phyloP scores from a whole-genome alignment of 2,797 vertebrate species.

The Siniperca obscura region DNA sequence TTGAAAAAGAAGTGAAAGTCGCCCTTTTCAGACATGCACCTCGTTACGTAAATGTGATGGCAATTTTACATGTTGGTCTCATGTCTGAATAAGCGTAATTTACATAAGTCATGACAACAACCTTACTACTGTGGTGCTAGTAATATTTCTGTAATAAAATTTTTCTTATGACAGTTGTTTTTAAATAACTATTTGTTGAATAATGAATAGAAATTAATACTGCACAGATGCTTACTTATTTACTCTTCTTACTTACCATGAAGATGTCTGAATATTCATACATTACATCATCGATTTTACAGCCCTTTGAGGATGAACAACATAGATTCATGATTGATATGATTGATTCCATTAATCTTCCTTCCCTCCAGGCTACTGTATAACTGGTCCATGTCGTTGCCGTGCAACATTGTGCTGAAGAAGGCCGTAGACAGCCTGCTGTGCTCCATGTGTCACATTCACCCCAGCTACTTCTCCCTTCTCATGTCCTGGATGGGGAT shows the following conservation, averaged over 20 bases:
- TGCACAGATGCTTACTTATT: not conserved
- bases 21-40: too few species aligned
- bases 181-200: not conserved
- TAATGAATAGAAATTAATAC: not conserved
- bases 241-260: not conserved
- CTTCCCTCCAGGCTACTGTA: conserved; percentile 88
- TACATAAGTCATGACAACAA: not conserved
- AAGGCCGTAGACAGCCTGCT: conserved; percentile 98
- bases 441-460: conserved; percentile 98
- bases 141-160: not conserved
- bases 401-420: conserved; percentile 97
- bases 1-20: not conserved
- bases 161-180: not conserved
- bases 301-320: not conserved
- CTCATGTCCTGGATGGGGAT: conserved; percentile 99
- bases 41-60: too few species aligned
- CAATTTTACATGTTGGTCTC: not conserved
- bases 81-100: not conserved
- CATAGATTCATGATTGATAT: not conserved
- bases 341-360: not conserved
- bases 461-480: conserved; percentile 97
- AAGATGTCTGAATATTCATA: not conserved
- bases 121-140: too few species aligned
- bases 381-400: conserved; percentile 98
- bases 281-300: not conserved